Evolutionary conservation across 1,140 invertebrate species (phyloP).

Genomic region (Anadara kagoshimensis): DNA sequence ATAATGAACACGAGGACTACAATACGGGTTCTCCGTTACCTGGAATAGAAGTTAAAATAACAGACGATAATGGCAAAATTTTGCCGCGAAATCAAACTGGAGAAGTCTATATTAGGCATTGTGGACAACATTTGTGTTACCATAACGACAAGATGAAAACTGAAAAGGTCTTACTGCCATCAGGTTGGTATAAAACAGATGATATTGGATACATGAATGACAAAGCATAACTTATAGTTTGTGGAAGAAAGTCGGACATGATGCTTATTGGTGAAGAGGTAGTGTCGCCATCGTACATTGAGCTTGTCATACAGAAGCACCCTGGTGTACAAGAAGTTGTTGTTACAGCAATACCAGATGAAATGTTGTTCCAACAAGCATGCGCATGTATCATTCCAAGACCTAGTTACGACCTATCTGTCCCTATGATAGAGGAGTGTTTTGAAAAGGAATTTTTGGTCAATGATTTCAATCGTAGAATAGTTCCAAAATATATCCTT

Average conservation of each 20-base stretch:
- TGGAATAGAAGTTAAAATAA: constrained; percentile 16
- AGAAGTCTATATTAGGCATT: background rate
- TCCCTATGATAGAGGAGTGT: no score
- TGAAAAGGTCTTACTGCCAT: constrained; percentile 63
- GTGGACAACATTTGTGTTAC: constrained; percentile 79
- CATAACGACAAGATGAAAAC: constrained; percentile 74
- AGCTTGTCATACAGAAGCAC: background rate
- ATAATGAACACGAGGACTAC: background rate
- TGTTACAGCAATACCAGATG: constrained; percentile 10
- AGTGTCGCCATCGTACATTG: constrained; percentile 17
- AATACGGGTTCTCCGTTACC: background rate
- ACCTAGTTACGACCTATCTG: no score
- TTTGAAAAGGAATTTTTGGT: no score
- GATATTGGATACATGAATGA: constrained; percentile 65
- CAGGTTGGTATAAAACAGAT: constrained; percentile 73
- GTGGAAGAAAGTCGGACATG: constrained; percentile 23
- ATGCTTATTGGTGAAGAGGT: constrained; percentile 5
- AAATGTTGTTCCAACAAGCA: background rate
- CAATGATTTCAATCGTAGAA: no score
- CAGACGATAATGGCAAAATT: constrained; percentile 1
- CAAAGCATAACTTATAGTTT: constrained; percentile 30
- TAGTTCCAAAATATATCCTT: no score
- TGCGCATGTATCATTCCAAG: background rate
- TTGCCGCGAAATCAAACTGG: background rate
- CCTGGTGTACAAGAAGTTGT: constrained; percentile 19